Percentiles rank a stretch among this genome's conserved stretches.
These are phyloP conservation scores for Balaenoptera acutorostrata DNA, from an alignment of 2,113 vertebrate species.

Conservation along the genomic window DNA sequence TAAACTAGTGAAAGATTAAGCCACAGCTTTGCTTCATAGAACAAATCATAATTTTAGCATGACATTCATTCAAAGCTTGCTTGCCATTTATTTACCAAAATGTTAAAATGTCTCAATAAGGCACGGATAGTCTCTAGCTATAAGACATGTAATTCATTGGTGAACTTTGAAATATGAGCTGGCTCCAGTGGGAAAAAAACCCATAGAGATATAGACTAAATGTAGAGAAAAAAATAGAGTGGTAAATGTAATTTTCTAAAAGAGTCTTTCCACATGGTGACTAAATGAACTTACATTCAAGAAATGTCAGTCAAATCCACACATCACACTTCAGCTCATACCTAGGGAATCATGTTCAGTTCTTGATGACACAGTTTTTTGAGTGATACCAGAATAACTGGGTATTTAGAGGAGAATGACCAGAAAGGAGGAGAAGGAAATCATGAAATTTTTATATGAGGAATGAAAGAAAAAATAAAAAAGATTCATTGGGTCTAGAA, in stretches of 20 bases:
- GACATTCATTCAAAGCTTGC: background rate
- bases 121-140: background rate
- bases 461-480: background rate
- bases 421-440: background rate
- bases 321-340: background rate
- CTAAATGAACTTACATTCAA: background rate
- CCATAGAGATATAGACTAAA: background rate
- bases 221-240: conserved; percentile 12
- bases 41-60: background rate
- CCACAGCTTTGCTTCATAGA: background rate
- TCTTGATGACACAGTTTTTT: background rate
- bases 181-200: background rate
- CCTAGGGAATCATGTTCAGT: background rate
- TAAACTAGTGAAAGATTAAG: background rate
- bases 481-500: background rate
- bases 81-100: conserved; percentile 25
- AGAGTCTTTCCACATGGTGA: background rate
- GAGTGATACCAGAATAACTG: background rate
- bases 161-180: conserved; percentile 23
- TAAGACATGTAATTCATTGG: background rate
- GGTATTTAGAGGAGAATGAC: background rate
- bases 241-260: background rate
- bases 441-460: background rate
- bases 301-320: background rate
- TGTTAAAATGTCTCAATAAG: conserved; percentile 13